A percentile compares a stretch with the other conserved stretches of the same genome.
Evolutionary conservation across 2,797 vertebrate species (phyloP).

Genomic region (Xenops minutus): DNA sequence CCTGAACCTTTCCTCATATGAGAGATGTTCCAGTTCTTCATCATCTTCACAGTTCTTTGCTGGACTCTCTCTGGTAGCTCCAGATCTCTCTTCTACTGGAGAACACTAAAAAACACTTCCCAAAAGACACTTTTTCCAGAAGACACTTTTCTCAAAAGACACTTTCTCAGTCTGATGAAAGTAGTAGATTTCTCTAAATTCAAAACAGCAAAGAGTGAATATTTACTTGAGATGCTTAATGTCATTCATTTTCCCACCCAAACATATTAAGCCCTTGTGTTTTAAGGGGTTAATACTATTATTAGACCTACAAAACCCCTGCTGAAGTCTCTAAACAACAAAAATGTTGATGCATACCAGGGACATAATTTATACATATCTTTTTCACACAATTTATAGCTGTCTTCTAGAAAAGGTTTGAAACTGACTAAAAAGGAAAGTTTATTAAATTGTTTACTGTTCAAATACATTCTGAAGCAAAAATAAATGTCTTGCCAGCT

Average conservation of each 20-base stretch:
- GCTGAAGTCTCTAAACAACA: neutral
- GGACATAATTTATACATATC: neutral
- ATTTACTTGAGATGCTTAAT: neutral
- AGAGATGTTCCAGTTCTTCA: neutral
- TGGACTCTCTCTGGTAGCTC: neutral
- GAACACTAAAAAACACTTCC: neutral
- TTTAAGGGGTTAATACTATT: neutral
- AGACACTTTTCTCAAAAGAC: neutral
- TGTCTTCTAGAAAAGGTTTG: constrained; percentile 40
- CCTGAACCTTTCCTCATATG: neutral
- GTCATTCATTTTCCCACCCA: neutral
- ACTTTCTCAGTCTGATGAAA: neutral
- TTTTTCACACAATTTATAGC: constrained; percentile 32
- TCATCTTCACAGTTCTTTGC: neutral
- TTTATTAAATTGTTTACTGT: constrained; percentile 69
- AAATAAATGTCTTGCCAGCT: constrained; percentile 65
- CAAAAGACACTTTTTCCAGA: neutral
- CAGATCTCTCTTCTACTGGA: neutral
- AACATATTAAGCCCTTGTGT: neutral
- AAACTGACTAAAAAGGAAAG: constrained; percentile 45
- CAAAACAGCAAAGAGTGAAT: neutral
- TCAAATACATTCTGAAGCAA: constrained; percentile 61
- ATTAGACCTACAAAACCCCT: neutral
- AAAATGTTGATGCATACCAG: neutral
- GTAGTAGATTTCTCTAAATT: neutral